Percentiles rank a stretch among this genome's conserved stretches.
phyloP scores from a whole-genome alignment of 2,113 vertebrate genomes.

The Pelecanoides urinatrix region DNA sequence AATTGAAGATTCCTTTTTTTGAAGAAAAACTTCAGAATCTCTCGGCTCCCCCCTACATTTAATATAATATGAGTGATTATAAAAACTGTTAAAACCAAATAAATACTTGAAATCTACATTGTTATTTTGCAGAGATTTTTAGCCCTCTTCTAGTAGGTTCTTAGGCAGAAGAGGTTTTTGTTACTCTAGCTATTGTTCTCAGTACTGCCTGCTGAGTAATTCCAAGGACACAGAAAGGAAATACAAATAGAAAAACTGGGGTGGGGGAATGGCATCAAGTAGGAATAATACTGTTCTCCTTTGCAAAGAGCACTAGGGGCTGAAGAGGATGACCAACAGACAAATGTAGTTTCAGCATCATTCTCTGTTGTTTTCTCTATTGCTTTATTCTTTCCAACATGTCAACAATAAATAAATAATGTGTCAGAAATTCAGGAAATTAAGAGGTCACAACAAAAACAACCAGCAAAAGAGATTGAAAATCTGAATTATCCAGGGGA shows the following conservation, averaged over 20 bases:
- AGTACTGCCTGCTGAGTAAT: background rate
- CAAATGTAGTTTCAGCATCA: background rate
- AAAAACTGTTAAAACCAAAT: background rate
- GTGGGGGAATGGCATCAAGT: background rate
- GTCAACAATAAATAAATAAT: background rate
- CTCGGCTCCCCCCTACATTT: background rate
- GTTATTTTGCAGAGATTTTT: background rate
- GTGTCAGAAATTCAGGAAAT: background rate
- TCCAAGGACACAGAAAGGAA: constrained; percentile 12
- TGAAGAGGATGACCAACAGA: background rate
- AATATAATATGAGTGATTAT: background rate
- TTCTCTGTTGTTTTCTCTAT: background rate
- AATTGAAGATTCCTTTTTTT: background rate
- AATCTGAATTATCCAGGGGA: constrained; percentile 17
- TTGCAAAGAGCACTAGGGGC: background rate
- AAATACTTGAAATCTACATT: background rate
- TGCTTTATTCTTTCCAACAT: background rate
- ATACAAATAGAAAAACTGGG: background rate
- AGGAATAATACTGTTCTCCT: background rate
- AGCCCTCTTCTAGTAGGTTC: background rate
- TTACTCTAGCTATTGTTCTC: background rate
- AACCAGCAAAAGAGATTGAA: background rate
- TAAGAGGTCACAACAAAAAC: background rate
- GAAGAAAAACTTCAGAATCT: background rate
- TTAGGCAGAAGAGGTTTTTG: background rate